A percentile compares a stretch with the other conserved stretches of the same genome.
Evolutionary conservation across 2,797 vertebrate species (phyloP).

Genomic region (Eurystomus glaucurus): DNA sequence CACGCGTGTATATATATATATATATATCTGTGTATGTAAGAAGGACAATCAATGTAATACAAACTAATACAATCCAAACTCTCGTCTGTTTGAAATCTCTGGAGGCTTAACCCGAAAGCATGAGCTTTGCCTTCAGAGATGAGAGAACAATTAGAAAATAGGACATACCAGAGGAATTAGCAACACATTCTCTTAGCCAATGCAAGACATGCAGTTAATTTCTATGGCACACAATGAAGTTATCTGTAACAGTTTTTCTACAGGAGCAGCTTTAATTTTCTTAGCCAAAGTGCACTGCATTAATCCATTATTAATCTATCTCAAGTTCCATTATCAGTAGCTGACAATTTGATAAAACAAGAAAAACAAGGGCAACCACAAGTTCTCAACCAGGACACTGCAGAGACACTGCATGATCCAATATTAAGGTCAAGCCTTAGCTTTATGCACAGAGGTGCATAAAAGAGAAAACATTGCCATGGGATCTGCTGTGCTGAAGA

Average conservation of each 20-base stretch:
- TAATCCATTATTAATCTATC: background rate
- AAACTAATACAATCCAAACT: background rate
- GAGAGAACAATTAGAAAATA: background rate
- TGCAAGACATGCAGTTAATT: background rate
- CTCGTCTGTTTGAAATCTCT: background rate
- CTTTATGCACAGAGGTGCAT: background rate
- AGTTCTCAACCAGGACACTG: background rate
- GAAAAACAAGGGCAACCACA: background rate
- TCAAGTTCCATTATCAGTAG: background rate
- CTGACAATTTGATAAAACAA: slow-evolving; percentile 21
- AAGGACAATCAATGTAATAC: background rate
- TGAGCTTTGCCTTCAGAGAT: background rate
- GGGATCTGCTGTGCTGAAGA: background rate
- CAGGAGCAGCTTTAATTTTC: background rate
- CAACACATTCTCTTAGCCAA: background rate
- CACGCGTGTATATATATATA: background rate
- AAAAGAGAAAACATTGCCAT: background rate
- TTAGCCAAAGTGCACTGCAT: background rate
- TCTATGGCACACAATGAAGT: background rate
- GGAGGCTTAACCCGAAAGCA: background rate
- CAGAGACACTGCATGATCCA: background rate
- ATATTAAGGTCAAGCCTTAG: background rate
- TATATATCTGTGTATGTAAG: background rate
- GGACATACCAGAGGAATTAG: background rate
- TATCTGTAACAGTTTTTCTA: background rate